A percentile compares a stretch with the other conserved stretches of the same genome.
These are phyloP conservation scores for Anoncus sp. DNA, from an alignment of 2,888 invertebrate species.

Conservation along the genomic window DNA sequence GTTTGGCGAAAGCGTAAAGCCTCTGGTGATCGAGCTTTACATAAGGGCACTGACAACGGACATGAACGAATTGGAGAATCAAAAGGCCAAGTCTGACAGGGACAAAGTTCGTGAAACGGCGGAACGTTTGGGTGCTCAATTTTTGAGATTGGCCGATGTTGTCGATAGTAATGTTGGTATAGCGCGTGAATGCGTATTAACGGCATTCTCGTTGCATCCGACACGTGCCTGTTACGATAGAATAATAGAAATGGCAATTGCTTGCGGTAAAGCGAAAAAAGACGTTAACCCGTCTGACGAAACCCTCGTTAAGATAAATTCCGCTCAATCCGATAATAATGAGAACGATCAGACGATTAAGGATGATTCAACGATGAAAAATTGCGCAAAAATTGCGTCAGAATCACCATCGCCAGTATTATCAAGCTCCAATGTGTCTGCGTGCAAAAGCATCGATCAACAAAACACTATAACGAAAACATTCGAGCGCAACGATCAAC, in stretches of 20 bases:
- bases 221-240: constrained; percentile 86
- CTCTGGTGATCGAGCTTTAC: constrained; percentile 89
- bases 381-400: neutral
- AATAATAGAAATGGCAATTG: constrained; percentile 85
- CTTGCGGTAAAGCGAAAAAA: constrained; percentile 83
- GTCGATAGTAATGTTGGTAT: constrained; percentile 85
- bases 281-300: constrained; percentile 62
- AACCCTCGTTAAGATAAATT: neutral
- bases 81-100: constrained; percentile 85
- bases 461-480: constrained; percentile 69
- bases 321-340: constrained; percentile 24
- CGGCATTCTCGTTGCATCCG: constrained; percentile 91
- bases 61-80: constrained; percentile 89
- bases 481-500: constrained; percentile 73
- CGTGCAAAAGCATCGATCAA: constrained; percentile 66
- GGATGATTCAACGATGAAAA: constrained; percentile 28
- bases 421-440: constrained; percentile 32
- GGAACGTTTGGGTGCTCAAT: constrained; percentile 85
- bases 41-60: constrained; percentile 90
- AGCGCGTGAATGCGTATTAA: constrained; percentile 89
- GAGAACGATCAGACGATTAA: constrained; percentile 10
- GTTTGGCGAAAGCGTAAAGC: constrained; percentile 85
- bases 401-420: constrained; percentile 48
- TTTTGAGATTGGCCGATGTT: constrained; percentile 87
- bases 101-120: constrained; percentile 85